These are phyloP conservation scores for Lasioglossum figueresi DNA, from an alignment of 2,888 invertebrate species.

Conservation along the genomic window DNA sequence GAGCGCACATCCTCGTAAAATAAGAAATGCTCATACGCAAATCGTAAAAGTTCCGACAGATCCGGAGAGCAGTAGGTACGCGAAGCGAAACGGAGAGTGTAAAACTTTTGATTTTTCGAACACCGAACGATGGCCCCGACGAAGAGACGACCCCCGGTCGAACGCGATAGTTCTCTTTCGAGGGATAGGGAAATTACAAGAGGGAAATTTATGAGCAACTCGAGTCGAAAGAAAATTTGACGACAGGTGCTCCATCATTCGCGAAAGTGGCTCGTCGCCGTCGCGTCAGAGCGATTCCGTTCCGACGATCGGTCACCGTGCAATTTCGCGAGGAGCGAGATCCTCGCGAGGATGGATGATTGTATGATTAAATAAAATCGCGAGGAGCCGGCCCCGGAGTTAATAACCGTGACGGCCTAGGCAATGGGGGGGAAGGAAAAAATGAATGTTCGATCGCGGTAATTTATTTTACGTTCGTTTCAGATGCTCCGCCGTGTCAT, in stretches of 20 bases:
- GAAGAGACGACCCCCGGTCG: not conserved
- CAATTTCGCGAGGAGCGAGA: not conserved
- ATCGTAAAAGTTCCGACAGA: not conserved
- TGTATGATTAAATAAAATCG: conserved; percentile 12
- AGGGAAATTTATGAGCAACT: not conserved
- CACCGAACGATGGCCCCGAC: too few relatives aligned
- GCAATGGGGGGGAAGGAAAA: not conserved
- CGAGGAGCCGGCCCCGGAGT: not conserved
- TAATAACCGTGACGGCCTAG: not conserved
- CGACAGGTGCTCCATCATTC: not conserved
- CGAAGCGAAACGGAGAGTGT: not conserved
- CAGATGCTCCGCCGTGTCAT: conserved; percentile 20
- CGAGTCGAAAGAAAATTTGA: not conserved
- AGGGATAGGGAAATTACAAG: not conserved
- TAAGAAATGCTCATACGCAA: not conserved
- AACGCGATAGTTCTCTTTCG: not conserved
- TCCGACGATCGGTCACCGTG: not conserved
- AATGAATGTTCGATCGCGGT: not conserved
- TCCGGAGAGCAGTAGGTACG: not conserved
- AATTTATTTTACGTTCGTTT: not conserved
- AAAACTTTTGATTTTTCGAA: conserved; percentile 19
- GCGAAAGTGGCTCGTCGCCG: not conserved
- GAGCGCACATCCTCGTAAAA: conserved; percentile 12
- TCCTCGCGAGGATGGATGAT: not conserved
- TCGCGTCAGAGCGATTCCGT: not conserved